A percentile compares a stretch with the other conserved stretches of the same genome.
phyloP scores from a whole-genome alignment of 1,140 invertebrate species.

The Drosophila triauraria region DNA sequence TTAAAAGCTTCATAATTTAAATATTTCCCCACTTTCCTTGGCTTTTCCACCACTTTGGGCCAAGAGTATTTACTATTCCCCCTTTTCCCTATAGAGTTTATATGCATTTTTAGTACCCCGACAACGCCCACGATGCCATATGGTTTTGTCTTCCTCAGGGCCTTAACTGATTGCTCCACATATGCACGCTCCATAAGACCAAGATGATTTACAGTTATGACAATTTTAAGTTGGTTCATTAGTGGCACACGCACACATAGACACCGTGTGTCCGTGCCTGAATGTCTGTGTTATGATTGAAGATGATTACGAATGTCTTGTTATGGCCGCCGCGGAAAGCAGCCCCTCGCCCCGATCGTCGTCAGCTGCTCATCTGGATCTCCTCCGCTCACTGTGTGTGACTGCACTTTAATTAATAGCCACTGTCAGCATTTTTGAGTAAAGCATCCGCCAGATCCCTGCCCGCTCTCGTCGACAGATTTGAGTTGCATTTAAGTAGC shows the following conservation, averaged over 20 bases:
- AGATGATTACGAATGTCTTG: slow-evolving; percentile 80
- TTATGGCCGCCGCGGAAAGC: slow-evolving; percentile 60
- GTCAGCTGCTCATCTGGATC: slow-evolving; percentile 59
- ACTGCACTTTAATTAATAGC: slow-evolving; percentile 77
- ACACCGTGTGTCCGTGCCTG: slow-evolving; percentile 36
- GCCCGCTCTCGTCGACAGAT: background rate
- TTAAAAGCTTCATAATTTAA: background rate
- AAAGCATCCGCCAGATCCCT: slow-evolving; percentile 55
- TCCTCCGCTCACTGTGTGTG: slow-evolving; percentile 42
- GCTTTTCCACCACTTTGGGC: background rate
- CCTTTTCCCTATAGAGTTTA: background rate
- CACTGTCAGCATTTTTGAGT: slow-evolving; percentile 78
- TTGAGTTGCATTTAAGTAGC: slow-evolving; percentile 59
- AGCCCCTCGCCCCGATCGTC: slow-evolving; percentile 25
- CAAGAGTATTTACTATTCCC: background rate
- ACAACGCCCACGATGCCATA: slow-evolving; percentile 34
- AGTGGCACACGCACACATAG: slow-evolving; percentile 47
- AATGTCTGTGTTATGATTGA: slow-evolving; percentile 76
- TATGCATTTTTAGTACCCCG: slow-evolving; percentile 5
- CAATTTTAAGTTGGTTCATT: slow-evolving; percentile 83
- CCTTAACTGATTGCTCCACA: slow-evolving; percentile 66
- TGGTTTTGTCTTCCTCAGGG: slow-evolving; percentile 14
- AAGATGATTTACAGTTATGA: slow-evolving; percentile 80
- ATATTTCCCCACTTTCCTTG: background rate
- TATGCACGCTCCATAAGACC: slow-evolving; percentile 68